phyloP scores from a whole-genome alignment of 2,797 vertebrate species.

The Apogon hyalosoma region DNA sequence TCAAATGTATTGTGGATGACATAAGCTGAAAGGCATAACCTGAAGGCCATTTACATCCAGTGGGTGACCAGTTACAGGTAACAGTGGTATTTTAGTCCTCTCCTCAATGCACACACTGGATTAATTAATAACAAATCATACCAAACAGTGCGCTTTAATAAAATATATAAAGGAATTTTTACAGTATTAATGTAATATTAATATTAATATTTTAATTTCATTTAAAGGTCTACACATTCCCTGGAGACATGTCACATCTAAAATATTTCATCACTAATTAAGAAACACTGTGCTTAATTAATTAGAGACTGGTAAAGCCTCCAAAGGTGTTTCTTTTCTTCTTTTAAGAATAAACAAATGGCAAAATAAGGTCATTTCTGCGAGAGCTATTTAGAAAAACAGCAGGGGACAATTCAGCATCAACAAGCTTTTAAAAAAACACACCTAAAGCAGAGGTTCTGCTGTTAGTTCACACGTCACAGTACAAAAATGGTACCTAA shows the following conservation, averaged over 20 bases:
- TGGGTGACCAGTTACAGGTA: slow-evolving; percentile 71
- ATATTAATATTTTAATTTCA: slow-evolving; percentile 24
- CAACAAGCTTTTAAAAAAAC: slow-evolving; percentile 17
- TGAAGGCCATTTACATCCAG: slow-evolving; percentile 62
- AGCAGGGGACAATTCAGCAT: background rate
- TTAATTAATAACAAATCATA: slow-evolving; percentile 34
- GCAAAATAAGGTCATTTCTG: slow-evolving; percentile 11
- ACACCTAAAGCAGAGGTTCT: background rate
- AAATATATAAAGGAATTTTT: slow-evolving; percentile 10
- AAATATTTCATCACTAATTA: slow-evolving; percentile 48
- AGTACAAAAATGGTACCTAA: slow-evolving; percentile 6
- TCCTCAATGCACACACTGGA: slow-evolving; percentile 16
- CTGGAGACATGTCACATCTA: slow-evolving; percentile 19
- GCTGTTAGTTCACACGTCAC: background rate
- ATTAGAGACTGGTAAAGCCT: background rate
- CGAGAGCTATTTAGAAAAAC: background rate
- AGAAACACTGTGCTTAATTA: slow-evolving; percentile 17
- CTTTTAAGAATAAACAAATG: background rate
- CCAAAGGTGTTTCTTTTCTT: background rate
- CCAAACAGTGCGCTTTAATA: slow-evolving; percentile 11
- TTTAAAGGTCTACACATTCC: slow-evolving; percentile 26
- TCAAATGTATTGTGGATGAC: slow-evolving; percentile 67
- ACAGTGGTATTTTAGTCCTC: slow-evolving; percentile 48
- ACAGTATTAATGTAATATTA: background rate
- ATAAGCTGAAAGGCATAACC: slow-evolving; percentile 70